A percentile compares a stretch with the other conserved stretches of the same genome.
Conservation (phyloP, 1,140 invertebrate genomes). For the Drosophila nasuta region DNA sequence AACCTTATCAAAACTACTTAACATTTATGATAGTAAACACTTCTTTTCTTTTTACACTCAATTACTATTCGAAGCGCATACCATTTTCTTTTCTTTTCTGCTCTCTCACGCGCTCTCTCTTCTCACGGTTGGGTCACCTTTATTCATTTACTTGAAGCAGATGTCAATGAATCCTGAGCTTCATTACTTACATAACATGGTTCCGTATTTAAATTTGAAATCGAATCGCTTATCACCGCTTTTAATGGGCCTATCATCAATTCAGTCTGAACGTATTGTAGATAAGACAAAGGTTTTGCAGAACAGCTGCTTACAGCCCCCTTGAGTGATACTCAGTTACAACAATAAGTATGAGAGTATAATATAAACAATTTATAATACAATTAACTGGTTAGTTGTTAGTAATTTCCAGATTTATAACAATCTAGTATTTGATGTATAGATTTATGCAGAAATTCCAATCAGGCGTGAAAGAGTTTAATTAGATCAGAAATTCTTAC, state of each 20-base stretch:
- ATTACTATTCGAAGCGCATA: not conserved
- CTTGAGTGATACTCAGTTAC: not conserved
- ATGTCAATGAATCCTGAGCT: conserved; percentile 9
- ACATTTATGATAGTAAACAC: not conserved
- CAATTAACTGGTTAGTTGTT: too few relatives aligned
- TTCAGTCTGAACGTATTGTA: conserved; percentile 1
- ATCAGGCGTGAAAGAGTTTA: too few relatives aligned
- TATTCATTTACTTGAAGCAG: not conserved
- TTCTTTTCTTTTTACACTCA: not conserved
- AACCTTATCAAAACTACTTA: conserved; percentile 27
- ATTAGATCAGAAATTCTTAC: too few relatives aligned
- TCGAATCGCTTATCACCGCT: conserved; percentile 19
- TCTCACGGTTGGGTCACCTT: not conserved
- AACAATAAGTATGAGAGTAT: not conserved
- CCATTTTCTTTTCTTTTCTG: not conserved
- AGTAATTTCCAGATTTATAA: too few relatives aligned
- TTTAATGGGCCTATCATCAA: conserved; percentile 12
- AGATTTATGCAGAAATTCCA: too few relatives aligned
- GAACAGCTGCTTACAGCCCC: not conserved
- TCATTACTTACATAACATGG: conserved; percentile 2
- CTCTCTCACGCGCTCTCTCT: not conserved
- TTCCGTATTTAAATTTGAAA: conserved; percentile 10
- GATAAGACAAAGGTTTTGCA: conserved; percentile 13
- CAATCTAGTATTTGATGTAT: too few relatives aligned
- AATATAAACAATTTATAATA: not conserved